These are phyloP conservation scores for Elephas maximus DNA, from an alignment of 2,113 vertebrate genomes.

Conservation along the genomic window DNA sequence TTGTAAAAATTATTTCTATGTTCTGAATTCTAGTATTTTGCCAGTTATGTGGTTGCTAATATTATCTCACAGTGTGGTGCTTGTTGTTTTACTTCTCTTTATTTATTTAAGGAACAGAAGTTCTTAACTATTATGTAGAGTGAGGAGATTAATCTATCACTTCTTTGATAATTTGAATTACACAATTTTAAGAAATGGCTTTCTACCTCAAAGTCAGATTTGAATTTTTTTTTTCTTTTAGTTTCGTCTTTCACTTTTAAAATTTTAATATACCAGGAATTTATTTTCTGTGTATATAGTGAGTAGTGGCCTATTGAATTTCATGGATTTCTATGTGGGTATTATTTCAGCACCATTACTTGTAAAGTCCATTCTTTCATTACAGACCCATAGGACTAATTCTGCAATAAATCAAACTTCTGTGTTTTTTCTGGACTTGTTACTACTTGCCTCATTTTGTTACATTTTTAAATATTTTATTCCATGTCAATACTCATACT, in stretches of 20 bases:
- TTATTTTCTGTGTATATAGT: not conserved
- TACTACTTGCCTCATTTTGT: not conserved
- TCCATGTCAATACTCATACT: not conserved
- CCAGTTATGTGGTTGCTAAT: not conserved
- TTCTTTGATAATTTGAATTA: constrained; percentile 25
- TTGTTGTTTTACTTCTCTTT: not conserved
- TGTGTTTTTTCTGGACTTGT: not conserved
- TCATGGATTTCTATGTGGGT: not conserved
- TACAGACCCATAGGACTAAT: not conserved
- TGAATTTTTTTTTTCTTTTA: not conserved
- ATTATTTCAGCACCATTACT: not conserved
- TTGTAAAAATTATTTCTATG: not conserved
- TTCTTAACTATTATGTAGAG: not conserved
- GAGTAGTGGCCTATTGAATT: not conserved
- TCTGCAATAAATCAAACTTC: not conserved
- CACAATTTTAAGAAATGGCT: not conserved
- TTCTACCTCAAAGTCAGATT: constrained; percentile 22
- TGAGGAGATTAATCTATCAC: not conserved
- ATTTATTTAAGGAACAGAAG: not conserved
- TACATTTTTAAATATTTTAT: not conserved
- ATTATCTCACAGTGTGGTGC: not conserved
- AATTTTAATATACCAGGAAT: not conserved
- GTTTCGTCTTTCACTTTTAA: not conserved
- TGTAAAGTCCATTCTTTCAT: not conserved
- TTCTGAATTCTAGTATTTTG: constrained; percentile 9